Evolutionary conservation across 2,113 vertebrate species (phyloP), one percentile per base, ranked within the genome.

Genomic region (Sturnus vulgaris): DNA sequence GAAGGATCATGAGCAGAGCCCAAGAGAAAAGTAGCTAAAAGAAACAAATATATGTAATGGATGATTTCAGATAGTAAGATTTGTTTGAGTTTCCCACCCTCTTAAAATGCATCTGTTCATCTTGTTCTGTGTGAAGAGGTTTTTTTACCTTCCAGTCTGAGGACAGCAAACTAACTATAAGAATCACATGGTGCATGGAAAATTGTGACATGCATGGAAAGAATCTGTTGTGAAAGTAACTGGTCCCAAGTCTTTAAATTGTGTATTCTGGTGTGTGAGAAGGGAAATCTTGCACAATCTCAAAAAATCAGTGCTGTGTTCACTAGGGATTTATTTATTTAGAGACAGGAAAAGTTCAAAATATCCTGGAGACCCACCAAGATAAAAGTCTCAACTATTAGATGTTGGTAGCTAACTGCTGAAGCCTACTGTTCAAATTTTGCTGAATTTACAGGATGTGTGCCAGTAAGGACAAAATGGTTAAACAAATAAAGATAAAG

Each of bases 401-500:
- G 23, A 28, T 72, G 9, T 55, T 77, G 6, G 12, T 55, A 61
- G 6, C 12, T 68, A 53, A 31, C 9, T 66, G 52, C 20, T 83
- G 46, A 86, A 78, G 83, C 53, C 3, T 1, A 10, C 14, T 33
- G 10, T 55, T 92, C 17, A 65, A 33, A 69, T 80, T 76, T 85
- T 64, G 7, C 81, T 85, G 33, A 7, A 28, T 50, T 90, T 82
- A 59, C 50, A 63, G 13, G 89, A 69, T 37, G 5, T 31, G 4
- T 42, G 11, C 21, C 13, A 47, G 27, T 23, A 84, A 90, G 57
- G 52, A 61, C 4, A 78, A 95, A 94, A 91, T 90, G 39, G 47
- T 96, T 96, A 94, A 96, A 97, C 77, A 94, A 97, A 94, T 96
- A 93, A 95, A 97, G 33, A 94, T 4, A 22, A 81, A 97, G 88